Evolutionary conservation across 2,113 vertebrate species (phyloP).

Genomic region (Colius striatus): DNA sequence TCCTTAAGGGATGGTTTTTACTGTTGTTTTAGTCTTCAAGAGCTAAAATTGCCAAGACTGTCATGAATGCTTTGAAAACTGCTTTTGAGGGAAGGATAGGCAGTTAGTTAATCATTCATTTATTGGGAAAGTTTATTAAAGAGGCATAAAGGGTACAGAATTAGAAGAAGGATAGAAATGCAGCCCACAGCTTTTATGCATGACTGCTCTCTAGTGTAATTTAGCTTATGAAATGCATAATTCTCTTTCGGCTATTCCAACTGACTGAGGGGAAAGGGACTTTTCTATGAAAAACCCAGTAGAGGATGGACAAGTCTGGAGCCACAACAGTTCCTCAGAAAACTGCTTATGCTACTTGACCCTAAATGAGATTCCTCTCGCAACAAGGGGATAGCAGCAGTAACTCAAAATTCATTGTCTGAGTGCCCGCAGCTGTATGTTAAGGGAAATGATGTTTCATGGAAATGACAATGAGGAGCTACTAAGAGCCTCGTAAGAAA

Average conservation of each 20-base stretch:
- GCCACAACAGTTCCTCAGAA: neutral
- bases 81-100: neutral
- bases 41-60: neutral
- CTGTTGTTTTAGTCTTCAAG: neutral
- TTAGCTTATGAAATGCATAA: neutral
- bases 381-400: neutral
- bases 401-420: neutral
- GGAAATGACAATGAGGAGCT: neutral
- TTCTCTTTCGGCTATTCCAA: neutral
- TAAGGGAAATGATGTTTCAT: slow-evolving; percentile 30
- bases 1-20: neutral
- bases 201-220: neutral
- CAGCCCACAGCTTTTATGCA: neutral
- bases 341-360: neutral
- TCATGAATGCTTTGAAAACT: neutral
- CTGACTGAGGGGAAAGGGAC: neutral
- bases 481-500: neutral
- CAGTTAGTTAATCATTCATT: neutral
- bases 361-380: neutral
- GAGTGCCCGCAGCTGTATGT: neutral
- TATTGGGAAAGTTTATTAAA: neutral
- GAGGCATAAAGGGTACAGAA: neutral
- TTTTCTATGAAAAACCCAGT: neutral
- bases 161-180: neutral
- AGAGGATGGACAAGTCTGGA: neutral